A percentile compares a stretch with the other conserved stretches of the same genome.
phyloP scores from a whole-genome alignment of 1,140 invertebrate species.

The Tetramorium simillimum region DNA sequence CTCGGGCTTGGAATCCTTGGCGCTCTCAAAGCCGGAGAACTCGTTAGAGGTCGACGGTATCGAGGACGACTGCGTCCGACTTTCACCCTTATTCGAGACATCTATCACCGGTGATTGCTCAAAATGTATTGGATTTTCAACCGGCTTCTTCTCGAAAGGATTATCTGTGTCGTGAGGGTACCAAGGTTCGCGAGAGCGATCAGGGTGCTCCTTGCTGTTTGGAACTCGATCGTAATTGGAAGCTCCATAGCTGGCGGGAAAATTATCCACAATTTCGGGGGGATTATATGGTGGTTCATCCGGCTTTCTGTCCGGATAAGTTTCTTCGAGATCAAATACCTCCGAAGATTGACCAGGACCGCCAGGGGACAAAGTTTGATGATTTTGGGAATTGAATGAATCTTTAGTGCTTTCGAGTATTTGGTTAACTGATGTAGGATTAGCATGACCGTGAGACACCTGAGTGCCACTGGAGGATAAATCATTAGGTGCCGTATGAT shows the following conservation, averaged over 20 bases:
- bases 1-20: neutral
- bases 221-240: neutral
- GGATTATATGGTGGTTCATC: too few relatives aligned
- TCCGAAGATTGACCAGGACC: neutral
- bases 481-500: conserved; percentile 7
- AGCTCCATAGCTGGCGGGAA: conserved; percentile 2
- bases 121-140: conserved; percentile 42
- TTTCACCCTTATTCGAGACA: conserved; percentile 53
- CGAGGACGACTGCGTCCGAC: conserved; percentile 14
- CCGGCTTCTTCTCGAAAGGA: neutral
- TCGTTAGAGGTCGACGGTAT: conserved; percentile 37
- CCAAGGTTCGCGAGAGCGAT: conserved; percentile 23
- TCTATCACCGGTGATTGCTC: conserved; percentile 67
- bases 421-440: neutral
- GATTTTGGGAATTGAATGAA: neutral
- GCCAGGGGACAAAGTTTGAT: neutral
- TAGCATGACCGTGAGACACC: conserved; percentile 4
- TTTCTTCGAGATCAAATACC: neutral
- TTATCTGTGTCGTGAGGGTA: neutral
- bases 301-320: neutral
- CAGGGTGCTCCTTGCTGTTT: neutral
- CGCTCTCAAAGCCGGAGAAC: neutral
- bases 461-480: conserved; percentile 40
- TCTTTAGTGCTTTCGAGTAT: neutral
- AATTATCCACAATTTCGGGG: too few relatives aligned